Evolutionary conservation across 2,797 vertebrate species (phyloP), one percentile per base, ranked within the genome.

Genomic region (Ctenosaura bakeri): DNA sequence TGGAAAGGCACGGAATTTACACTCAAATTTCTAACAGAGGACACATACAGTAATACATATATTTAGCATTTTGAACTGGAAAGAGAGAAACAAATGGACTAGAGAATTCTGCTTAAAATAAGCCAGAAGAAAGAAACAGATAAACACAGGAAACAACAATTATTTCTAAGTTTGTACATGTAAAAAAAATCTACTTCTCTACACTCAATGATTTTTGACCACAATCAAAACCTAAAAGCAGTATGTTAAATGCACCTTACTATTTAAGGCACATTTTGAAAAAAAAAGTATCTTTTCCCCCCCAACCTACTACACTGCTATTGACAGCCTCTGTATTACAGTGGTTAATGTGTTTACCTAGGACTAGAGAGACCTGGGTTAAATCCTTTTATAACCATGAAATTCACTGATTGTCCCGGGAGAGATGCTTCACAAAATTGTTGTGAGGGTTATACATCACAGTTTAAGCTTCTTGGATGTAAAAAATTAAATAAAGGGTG

Each of bases 31-130:
- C 29, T 82, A 3, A 1, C 87, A 69, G 20, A 76, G 93, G 83
- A 95, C 91, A 96, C 73, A 92, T 35, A 94, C 24, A 94, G 0
- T 78, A 10, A 89, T 20, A 76, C 93, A 93, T 59, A 50, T 8
- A 92, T 56, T n/a, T 8, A 82, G 12, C 54, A 83, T 32, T 88
- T 87, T 74, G 76, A 93, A 59, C 66, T 88, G 81, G 35, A 50
- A 87, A 94, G 86, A 79, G 79, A 91, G 91, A 83, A 59, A 85
- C 87, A 83, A 71, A 90, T 8, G 3, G 83, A 89, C 80, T 77
- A 62, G 3, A 66, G 12, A 4, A 22, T 59, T 66, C 88, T 83
- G 29, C 9, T 66, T 77, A 89, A 80, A 91, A 77, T 69, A 82
- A 93, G 92, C 42, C 82, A 20, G 13, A 91, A 56, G 56, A 35